Evolutionary conservation across 2,797 vertebrate genomes (phyloP), one percentile per base, ranked within the genome.

Genomic region (Anas capensis): DNA sequence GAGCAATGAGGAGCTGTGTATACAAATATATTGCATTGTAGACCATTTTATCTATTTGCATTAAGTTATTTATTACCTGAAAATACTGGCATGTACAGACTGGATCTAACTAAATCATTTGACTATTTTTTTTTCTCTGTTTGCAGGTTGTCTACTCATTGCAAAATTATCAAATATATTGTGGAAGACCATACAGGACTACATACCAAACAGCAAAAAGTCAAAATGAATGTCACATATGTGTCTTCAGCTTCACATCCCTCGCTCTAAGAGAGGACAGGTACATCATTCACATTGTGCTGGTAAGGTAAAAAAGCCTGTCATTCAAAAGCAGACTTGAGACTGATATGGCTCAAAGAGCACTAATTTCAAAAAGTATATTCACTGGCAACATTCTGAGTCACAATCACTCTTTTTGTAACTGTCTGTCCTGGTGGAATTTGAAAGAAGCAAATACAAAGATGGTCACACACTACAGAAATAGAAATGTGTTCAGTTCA

Each of bases 61-160:
- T 4, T 11, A 83, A 91, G 65, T 87, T 90, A 91, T 40, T 69
- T 66, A 88, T 92, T 92, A 94, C 57, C 82, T 79, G 79, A 78
- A 54, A 26, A 65, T 80, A 76, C 57, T 80, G 53, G 10, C 60
- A 62, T 26, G 36, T 77, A 76, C 36, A 70, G 66, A 66, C 51
- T 71, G 14, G 29, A 73, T 90, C 33, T 65, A 69, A 65, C 21
- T 40, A 86, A 79, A 72, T 51, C 1, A 58, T 76, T 18, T 48
- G 24, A 54, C 1, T 1, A 7, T 61, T 68, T 53, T 86, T 56
- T 86, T 69, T 66, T 1, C 12, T 0, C 0, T 38, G 51, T 77
- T 68, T 84, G 27, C 64, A 16, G 66, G 1, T 75, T 89, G 27
- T 88, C n/a, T 38, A 53, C 38, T n/a, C 12, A 33, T 60, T 86